phyloP scores from a whole-genome alignment of 2,113 vertebrate species.

The Saimiri boliviensis region DNA sequence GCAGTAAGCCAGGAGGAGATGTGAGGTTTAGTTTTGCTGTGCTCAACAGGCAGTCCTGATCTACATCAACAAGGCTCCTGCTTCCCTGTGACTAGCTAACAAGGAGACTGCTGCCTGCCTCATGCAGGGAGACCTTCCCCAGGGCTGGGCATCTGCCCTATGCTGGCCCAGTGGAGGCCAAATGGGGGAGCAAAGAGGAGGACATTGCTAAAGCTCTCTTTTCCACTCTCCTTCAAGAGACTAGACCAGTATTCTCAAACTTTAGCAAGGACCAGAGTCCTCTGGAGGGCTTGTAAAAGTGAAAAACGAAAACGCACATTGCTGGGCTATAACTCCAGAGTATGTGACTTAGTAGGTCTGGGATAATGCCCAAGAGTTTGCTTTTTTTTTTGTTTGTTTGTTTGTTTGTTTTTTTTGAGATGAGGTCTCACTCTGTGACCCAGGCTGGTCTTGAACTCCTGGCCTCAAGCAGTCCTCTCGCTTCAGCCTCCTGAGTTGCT shows the following conservation, averaged over 20 bases:
- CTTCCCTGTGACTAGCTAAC: constrained; percentile 52
- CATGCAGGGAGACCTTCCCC: neutral
- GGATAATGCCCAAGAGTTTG: neutral
- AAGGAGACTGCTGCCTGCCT: constrained; percentile 27
- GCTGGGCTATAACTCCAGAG: neutral
- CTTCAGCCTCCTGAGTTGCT: no score
- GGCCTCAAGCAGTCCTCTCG: no score
- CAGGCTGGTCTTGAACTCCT: no score
- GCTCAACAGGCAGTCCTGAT: constrained; percentile 58
- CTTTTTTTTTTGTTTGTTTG: no score
- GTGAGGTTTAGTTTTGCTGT: constrained; percentile 65
- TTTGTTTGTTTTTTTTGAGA: no score
- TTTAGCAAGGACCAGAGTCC: neutral
- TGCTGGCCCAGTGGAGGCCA: neutral
- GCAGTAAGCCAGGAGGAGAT: constrained; percentile 65
- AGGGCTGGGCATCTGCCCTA: neutral
- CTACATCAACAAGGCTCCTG: constrained; percentile 30
- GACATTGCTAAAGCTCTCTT: neutral
- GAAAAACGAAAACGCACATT: neutral
- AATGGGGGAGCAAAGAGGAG: neutral
- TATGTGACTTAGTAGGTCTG: neutral
- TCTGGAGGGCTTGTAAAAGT: neutral
- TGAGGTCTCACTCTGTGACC: no score
- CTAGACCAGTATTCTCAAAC: neutral
- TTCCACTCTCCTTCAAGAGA: neutral